phyloP scores from a whole-genome alignment of 2,797 vertebrate genomes.

The Epinephelus malabaricus region DNA sequence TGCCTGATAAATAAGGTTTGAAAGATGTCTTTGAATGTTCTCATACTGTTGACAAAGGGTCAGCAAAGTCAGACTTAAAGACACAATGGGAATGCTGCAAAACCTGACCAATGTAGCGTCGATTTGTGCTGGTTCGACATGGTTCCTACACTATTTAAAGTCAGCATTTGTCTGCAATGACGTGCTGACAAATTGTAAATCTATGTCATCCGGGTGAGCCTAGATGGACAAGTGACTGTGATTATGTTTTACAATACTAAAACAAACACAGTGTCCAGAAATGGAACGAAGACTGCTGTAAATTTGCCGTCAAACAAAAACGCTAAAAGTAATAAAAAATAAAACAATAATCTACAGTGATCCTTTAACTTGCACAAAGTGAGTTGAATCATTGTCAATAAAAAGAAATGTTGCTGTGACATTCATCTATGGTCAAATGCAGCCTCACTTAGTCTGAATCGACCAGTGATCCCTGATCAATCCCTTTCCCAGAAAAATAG shows the following conservation, averaged over 20 bases:
- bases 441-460: neutral
- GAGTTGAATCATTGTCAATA: neutral
- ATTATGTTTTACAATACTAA: neutral
- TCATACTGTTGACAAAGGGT: too few species aligned
- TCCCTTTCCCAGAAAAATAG: neutral
- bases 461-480: neutral
- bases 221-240: neutral
- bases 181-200: neutral
- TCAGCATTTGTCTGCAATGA: neutral
- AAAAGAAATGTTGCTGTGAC: too few species aligned
- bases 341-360: neutral
- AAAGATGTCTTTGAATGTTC: too few species aligned
- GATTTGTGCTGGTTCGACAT: neutral
- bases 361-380: neutral
- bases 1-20: too few species aligned
- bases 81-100: too few species aligned
- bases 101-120: too few species aligned
- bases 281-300: neutral
- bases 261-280: neutral
- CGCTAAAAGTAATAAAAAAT: too few species aligned
- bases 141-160: neutral
- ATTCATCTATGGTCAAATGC: neutral
- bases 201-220: neutral
- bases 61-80: too few species aligned
- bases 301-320: neutral